These are phyloP conservation scores for Hartigia nigra DNA, from an alignment of 2,888 invertebrate genomes.

Conservation along the genomic window DNA sequence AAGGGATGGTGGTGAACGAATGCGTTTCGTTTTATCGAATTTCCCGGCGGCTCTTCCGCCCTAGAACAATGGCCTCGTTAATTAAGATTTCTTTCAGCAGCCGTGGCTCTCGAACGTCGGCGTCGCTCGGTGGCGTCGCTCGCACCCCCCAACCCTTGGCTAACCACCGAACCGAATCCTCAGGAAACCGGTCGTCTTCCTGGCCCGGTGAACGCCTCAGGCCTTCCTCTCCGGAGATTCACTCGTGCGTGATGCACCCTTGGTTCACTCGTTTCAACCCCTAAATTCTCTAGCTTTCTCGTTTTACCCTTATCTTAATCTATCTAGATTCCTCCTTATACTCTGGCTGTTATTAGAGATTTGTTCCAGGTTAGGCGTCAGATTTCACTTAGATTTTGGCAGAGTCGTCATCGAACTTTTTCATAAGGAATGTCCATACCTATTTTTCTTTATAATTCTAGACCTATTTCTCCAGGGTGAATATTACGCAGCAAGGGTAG, in stretches of 20 bases:
- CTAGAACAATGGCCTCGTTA: conserved; percentile 81
- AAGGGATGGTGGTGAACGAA: neutral
- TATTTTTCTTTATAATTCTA: neutral
- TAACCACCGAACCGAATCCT: neutral
- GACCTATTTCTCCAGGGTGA: neutral
- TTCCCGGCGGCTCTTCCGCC: conserved; percentile 70
- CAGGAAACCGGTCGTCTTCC: neutral
- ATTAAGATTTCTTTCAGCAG: conserved; percentile 82
- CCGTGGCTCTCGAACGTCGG: conserved; percentile 66
- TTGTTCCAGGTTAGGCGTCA: neutral
- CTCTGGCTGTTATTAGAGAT: neutral
- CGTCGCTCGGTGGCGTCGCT: conserved; percentile 8
- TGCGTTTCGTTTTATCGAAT: conserved; percentile 1
- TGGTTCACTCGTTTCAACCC: neutral
- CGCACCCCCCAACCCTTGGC: neutral
- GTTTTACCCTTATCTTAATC: conserved; percentile 11
- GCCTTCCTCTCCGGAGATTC: conserved; percentile 23
- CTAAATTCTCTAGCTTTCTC: conserved; percentile 4
- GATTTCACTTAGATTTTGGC: neutral
- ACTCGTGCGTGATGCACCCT: neutral
- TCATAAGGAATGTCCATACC: neutral
- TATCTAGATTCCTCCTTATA: neutral
- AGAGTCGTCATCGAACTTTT: neutral
- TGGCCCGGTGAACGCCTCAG: conserved; percentile 31
- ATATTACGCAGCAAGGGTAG: neutral